Evolutionary conservation across 92 coral and sea anemone genomes (phyloP), one percentile per base, ranked within the genome.

Genomic region (Anthopleura xanthogrammica): DNA sequence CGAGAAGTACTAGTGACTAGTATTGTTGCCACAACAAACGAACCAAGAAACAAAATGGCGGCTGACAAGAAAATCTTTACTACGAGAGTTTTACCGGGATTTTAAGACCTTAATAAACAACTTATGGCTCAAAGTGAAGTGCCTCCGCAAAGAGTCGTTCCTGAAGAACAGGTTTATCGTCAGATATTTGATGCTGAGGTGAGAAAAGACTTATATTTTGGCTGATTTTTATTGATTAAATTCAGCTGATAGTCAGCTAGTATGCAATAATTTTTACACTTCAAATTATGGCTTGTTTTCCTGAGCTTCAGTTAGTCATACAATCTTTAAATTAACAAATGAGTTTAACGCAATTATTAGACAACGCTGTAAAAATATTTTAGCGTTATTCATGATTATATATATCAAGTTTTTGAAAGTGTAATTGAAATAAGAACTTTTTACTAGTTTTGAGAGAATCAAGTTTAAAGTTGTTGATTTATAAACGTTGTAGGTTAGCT

Each of bases 111-210:
- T 50, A 68, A 19, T 23, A n/a, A 78, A 8, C 43, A 41, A 41
- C 64, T 57, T 72, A 96, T 96, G 99, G 92, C 98, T 65, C 89
- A 92, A 85, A 87, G 92, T 54, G 91, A 96, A 46, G 85, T 96
- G 20, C 88, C 88, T 24, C 41, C 90, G 71, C 93, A 80, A 71
- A 91, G 92, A 50, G 80, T 90, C 20, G 78, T 96, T 24, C 92
- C 94, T 19, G 95, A 88, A 43, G 98, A 91, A 81, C 89, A 90
- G 88, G 93, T 96, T 41, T 96, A 94, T 80, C 93, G 99, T 52
- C 95, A 94, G 72, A 89, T 96, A 39, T 96, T 96, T 79, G 98
- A 94, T 70, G 99, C 99, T 43, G 99, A 96, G 95, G 99, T 96
- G 20, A 76, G 85, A 60, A 52, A 9, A 16, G n/a, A 16, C 29